Base-by-base conservation (phyloP, 2,113 vertebrate species). In the Poecile atricapillus region DNA sequence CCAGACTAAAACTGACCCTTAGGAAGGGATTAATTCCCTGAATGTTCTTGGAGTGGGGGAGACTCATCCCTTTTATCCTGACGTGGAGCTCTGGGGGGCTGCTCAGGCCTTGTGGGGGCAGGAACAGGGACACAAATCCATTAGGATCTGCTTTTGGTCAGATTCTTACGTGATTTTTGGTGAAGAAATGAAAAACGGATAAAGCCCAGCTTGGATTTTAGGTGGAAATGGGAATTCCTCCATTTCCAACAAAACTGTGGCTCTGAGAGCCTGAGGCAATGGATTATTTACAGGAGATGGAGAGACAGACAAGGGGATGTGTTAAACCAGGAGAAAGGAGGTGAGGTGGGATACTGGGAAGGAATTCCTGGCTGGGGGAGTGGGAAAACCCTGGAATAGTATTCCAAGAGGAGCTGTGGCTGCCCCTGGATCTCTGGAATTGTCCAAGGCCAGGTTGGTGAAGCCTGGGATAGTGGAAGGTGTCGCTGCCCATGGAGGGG, bases 41-140 rank as follows among this genome's bases (percentile, higher is more conserved):
- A 28, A 9, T 30, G 43, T 52, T 58, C 65, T 46, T 56, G 47
- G 25, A 68, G 13, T 3, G 39, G n/a, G 65, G 70, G n/a, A 31
- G 0, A 1, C n/a, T 67, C 16, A 10, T 44, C 53, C 53, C 0
- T 1, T 49, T n/a, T 15, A 30, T 47, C 50, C 21, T 0, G 0
- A 5, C 7, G 6, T 3, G 16, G 64, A 25, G 41, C 41, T 23
- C 63, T 5, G 13, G 16, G 13, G 30, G 68, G 68, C 55, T 80
- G 13, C 62, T 22, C 33, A 20, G 24, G 4, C 33, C 14, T 24
- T 18, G 30, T 0, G 10, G 21, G 18, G 33, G 11, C n/a, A 67
- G 70, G 41, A 64, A 24, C 2, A 41, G n/a, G 44, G 52, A 44
- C 30, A 65, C 30, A 24, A 22, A 24, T 43, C 56, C 39, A 31